A percentile compares a stretch with the other conserved stretches of the same genome.
phyloP scores from a whole-genome alignment of 2,888 invertebrate genomes.

The Agriopis leucophaearia region DNA sequence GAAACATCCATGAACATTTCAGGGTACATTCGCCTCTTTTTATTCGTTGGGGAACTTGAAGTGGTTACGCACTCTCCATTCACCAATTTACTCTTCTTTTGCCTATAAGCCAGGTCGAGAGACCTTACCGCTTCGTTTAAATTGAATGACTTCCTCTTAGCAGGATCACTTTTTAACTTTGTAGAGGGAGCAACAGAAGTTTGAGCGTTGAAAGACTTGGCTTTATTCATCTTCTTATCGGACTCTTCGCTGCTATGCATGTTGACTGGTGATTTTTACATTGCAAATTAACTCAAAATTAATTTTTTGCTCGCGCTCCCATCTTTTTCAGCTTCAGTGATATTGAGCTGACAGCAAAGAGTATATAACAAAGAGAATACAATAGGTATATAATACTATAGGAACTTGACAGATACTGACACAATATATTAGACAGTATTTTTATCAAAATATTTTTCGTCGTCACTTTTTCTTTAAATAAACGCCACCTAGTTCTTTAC shows the following conservation, averaged over 20 bases:
- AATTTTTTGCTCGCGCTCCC: slow-evolving; percentile 45
- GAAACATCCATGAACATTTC: slow-evolving; percentile 65
- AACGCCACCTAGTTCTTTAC: slow-evolving; percentile 41
- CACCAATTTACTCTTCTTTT: slow-evolving; percentile 72
- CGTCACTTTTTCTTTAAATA: background rate
- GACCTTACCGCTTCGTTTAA: slow-evolving; percentile 70
- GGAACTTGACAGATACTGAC: no score
- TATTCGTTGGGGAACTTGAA: slow-evolving; percentile 44
- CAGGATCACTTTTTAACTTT: slow-evolving; percentile 57
- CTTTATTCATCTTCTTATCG: slow-evolving; percentile 66
- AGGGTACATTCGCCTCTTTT: slow-evolving; percentile 46
- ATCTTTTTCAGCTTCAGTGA: slow-evolving; percentile 23
- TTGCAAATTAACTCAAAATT: slow-evolving; percentile 41
- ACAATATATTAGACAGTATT: no score
- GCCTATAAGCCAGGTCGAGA: slow-evolving; percentile 66
- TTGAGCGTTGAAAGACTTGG: slow-evolving; percentile 60
- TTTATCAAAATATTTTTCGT: no score
- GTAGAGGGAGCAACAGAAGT: slow-evolving; percentile 37
- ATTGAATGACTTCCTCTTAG: slow-evolving; percentile 69
- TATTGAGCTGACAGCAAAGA: slow-evolving; percentile 1
- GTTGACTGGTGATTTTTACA: slow-evolving; percentile 42
- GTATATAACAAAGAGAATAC: no score
- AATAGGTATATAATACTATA: no score
- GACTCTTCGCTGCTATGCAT: slow-evolving; percentile 68
- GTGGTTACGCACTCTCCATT: slow-evolving; percentile 56